Conservation (phyloP, 1,140 invertebrate genomes). For the Brachionus angularis region DNA sequence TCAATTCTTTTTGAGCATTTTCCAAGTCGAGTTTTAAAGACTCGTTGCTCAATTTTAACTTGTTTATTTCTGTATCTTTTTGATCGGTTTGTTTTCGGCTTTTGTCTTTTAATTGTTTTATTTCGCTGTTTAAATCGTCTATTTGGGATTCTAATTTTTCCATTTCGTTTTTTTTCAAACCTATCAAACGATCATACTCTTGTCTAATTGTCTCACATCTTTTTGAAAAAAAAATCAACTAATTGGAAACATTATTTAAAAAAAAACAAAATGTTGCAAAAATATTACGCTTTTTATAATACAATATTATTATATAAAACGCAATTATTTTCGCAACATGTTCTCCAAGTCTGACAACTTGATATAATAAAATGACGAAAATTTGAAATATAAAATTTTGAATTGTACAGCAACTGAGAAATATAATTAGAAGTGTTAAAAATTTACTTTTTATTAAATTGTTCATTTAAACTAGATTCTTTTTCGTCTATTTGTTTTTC, state of each 20-base stretch:
- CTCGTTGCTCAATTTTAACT: background rate
- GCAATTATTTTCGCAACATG: no score
- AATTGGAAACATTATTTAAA: no score
- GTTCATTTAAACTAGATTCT: background rate
- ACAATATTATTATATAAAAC: no score
- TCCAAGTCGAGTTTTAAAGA: background rate
- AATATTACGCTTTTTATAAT: no score
- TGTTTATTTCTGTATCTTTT: constrained; percentile 25
- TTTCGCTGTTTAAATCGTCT: background rate
- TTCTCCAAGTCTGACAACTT: no score
- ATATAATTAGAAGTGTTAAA: no score
- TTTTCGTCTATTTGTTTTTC: background rate
- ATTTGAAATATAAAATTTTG: no score
- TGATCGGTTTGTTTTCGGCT: background rate
- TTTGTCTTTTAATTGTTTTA: background rate
- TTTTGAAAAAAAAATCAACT: background rate
- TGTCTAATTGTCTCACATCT: constrained; percentile 6
- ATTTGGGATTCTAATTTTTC: background rate
- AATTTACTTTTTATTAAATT: constrained; percentile 11
- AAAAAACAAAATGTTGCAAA: background rate
- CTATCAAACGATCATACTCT: constrained; percentile 7
- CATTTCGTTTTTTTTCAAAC: background rate
- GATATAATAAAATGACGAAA: no score
- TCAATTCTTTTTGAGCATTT: background rate
- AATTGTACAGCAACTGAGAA: no score